These are phyloP conservation scores for Nylanderia fulva DNA, from an alignment of 1,140 invertebrate species.

Conservation along the genomic window DNA sequence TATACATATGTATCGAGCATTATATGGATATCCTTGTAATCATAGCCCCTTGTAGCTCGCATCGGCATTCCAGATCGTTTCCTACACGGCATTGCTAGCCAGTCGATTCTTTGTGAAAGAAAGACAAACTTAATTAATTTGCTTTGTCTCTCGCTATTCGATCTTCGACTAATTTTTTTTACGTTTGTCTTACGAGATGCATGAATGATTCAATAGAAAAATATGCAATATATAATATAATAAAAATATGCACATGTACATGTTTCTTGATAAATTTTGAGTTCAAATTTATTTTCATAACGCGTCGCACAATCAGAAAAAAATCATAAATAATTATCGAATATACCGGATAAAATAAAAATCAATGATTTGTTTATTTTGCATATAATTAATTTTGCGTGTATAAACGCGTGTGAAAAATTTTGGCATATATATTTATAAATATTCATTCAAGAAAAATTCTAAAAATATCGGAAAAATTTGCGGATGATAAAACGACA, in stretches of 20 bases:
- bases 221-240: no score
- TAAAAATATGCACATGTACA: background rate
- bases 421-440: background rate
- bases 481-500: background rate
- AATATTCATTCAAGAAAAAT: no score
- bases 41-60: constrained; percentile 33
- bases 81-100: background rate
- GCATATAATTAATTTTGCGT: no score
- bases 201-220: background rate
- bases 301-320: background rate
- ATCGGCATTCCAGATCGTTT: constrained; percentile 41
- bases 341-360: background rate
- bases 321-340: background rate
- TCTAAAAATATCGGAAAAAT: background rate
- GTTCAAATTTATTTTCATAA: background rate
- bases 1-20: constrained; percentile 48
- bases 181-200: background rate
- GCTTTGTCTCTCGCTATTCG: constrained; percentile 5
- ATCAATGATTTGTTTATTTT: background rate
- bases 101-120: constrained; percentile 15
- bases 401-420: constrained; percentile 12
- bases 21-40: constrained; percentile 64
- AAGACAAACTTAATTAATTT: constrained; percentile 36
- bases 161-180: constrained; percentile 31
- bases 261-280: constrained; percentile 18